Evolutionary conservation across 2,888 invertebrate species (phyloP).

Genomic region (Lomographa bimaculata): DNA sequence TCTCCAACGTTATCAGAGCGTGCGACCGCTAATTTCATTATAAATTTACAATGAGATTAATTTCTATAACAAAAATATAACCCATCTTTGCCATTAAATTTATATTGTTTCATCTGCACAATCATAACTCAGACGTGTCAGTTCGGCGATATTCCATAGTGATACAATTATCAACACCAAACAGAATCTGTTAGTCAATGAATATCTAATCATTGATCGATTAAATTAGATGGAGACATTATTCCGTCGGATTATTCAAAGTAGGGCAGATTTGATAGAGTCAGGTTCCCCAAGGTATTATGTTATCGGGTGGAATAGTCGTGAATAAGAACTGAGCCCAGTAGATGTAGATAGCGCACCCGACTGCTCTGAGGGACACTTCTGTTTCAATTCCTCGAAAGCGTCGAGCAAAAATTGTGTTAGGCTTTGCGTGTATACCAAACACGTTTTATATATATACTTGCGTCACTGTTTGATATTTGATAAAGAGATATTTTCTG

Average conservation of each 20-base stretch:
- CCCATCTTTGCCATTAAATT: conserved; percentile 15
- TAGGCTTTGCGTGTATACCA: conserved; percentile 41
- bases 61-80: conserved; percentile 20
- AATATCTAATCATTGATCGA: conserved; percentile 14
- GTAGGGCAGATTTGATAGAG: conserved; percentile 6
- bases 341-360: conserved; percentile 35
- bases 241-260: conserved; percentile 1
- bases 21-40: conserved; percentile 20
- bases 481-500: too few relatives aligned
- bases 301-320: conserved; percentile 17
- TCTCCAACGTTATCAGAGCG: conserved; percentile 10
- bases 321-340: conserved; percentile 36
- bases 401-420: conserved; percentile 65
- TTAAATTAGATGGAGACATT: conserved; percentile 7
- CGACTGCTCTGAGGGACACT: conserved; percentile 57
- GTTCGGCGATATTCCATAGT: conserved; percentile 19
- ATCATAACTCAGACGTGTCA: conserved; percentile 18
- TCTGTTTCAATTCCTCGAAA: conserved; percentile 73
- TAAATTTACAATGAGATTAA: conserved; percentile 21
- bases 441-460: conserved; percentile 12
- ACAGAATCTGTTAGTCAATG: conserved; percentile 4
- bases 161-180: conserved; percentile 16
- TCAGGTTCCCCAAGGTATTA: conserved; percentile 1
- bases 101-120: conserved; percentile 5
- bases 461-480: conserved; percentile 9